Base-by-base conservation (phyloP, 2,888 invertebrate species). In the Epistrophella euchroma region DNA sequence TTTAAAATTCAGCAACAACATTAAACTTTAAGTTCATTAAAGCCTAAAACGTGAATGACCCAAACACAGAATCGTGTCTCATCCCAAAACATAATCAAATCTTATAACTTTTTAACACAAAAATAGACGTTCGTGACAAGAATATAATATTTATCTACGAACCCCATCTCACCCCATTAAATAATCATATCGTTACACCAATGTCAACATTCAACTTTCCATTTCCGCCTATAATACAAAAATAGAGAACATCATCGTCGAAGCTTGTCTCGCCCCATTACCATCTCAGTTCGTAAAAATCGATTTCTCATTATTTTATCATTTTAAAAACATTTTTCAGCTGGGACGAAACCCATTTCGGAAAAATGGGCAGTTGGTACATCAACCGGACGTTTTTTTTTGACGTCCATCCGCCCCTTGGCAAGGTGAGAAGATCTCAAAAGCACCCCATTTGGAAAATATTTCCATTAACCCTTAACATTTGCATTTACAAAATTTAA, bases 261-360 rank as follows among this genome's bases (percentile, higher is more conserved):
- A 11, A 4, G 13, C 9, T 17, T 9, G n/a, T 4, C 2, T 43
- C 0, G 17, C 1, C 45, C 0, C 1, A 3, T 47, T 1, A 1
- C 17, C 13, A 7, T 45, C 17, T 37, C 17, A 50, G 32, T 64
- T 32, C 3, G n/a, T 68, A 35, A 79, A 79, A 84, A 84, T 84
- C 84, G 84, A 84, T 84, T 79, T 84, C 75, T 79, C 79, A 84
- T 84, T 84, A 84, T 56, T 75, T 79, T 84, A 79, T 79, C 84
- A 66, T 75, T 72, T 79, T 58, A 58, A 77, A 72, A 84, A 74
- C 58, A 80, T 80, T 71, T 82, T 84, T 11, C 80, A 97, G 97
- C 91, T 98, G 98, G 98, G 99, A 99, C 93, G 99, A 99, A 94
- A 98, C 98, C 35, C 99, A 99, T 93, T 99, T 99, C 94, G 98